Evolutionary conservation across 2,797 vertebrate species (phyloP).

Genomic region (Aselliscus stoliczkanus): DNA sequence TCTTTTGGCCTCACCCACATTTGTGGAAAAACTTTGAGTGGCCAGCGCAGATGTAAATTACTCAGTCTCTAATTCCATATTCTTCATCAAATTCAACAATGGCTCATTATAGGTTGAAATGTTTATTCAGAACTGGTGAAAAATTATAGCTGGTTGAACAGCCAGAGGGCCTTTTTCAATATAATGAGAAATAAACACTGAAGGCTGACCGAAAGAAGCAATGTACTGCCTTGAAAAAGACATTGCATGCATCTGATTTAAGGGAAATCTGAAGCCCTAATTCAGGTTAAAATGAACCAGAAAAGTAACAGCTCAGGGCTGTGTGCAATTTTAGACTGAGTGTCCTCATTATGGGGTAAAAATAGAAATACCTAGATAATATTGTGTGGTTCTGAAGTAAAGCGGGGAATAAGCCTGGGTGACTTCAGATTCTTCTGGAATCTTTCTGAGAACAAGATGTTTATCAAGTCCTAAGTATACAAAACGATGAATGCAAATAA

Average conservation of each 20-base stretch:
- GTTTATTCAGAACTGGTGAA: slow-evolving; percentile 64
- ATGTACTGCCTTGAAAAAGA: neutral
- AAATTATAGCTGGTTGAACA: slow-evolving; percentile 60
- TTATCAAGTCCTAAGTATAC: slow-evolving; percentile 3
- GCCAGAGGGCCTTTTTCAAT: slow-evolving; percentile 56
- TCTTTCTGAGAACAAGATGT: slow-evolving; percentile 43
- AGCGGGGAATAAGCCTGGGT: neutral
- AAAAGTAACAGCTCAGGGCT: slow-evolving; percentile 56
- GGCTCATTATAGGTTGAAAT: slow-evolving; percentile 65
- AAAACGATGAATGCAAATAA: neutral
- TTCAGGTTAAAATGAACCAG: slow-evolving; percentile 68
- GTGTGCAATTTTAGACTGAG: slow-evolving; percentile 65
- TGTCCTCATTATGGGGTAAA: slow-evolving; percentile 72
- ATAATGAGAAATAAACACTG: slow-evolving; percentile 55
- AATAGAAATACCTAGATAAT: slow-evolving; percentile 70
- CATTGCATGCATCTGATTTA: slow-evolving; percentile 5
- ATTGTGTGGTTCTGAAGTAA: slow-evolving; percentile 15
- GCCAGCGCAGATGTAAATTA: slow-evolving; percentile 47
- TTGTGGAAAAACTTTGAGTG: slow-evolving; percentile 41
- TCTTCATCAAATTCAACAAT: slow-evolving; percentile 61
- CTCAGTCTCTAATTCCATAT: slow-evolving; percentile 51
- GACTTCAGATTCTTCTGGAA: slow-evolving; percentile 15
- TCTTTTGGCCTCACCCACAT: neutral
- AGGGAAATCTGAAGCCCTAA: slow-evolving; percentile 46
- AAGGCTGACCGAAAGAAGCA: slow-evolving; percentile 42